Conservation (phyloP, 1,140 invertebrate genomes). For the Drosophila saltans region DNA sequence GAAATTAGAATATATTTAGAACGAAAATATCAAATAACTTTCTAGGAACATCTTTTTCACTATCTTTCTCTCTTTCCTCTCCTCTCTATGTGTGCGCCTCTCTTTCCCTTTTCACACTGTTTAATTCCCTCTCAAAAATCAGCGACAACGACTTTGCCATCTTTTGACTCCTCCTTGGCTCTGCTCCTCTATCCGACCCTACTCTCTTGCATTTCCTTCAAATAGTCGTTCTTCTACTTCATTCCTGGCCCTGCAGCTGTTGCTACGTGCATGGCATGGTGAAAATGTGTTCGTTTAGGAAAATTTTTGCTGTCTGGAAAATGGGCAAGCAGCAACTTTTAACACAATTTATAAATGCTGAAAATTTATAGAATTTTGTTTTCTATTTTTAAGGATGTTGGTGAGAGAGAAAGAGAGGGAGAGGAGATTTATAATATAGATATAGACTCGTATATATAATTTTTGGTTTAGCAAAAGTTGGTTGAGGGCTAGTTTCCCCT, state of each 20-base stretch:
- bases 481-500: not conserved
- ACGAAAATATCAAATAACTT: not conserved
- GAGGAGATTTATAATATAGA: not conserved
- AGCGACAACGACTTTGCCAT: slow-evolving; percentile 50
- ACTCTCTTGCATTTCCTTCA: not conserved
- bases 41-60: not conserved
- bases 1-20: not conserved
- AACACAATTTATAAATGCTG: slow-evolving; percentile 77
- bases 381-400: not conserved
- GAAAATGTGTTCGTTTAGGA: slow-evolving; percentile 37
- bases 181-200: not conserved
- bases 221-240: slow-evolving; percentile 11
- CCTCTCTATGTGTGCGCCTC: not conserved
- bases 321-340: slow-evolving; percentile 58
- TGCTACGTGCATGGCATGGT: slow-evolving; percentile 65
- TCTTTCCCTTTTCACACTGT: not conserved
- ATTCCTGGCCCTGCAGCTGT: slow-evolving; percentile 27
- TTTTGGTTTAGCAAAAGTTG: not conserved
- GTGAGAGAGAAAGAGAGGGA: not conserved
- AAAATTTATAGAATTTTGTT: slow-evolving; percentile 77
- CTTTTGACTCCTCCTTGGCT: slow-evolving; percentile 2
- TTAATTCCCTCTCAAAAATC: slow-evolving; percentile 45
- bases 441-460: not conserved
- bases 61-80: not conserved
- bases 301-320: slow-evolving; percentile 39